A percentile compares a stretch with the other conserved stretches of the same genome.
Conservation (phyloP, 30 jellyfish, hydroid and myxozoan genomes). For the Aurelia sp. region DNA sequence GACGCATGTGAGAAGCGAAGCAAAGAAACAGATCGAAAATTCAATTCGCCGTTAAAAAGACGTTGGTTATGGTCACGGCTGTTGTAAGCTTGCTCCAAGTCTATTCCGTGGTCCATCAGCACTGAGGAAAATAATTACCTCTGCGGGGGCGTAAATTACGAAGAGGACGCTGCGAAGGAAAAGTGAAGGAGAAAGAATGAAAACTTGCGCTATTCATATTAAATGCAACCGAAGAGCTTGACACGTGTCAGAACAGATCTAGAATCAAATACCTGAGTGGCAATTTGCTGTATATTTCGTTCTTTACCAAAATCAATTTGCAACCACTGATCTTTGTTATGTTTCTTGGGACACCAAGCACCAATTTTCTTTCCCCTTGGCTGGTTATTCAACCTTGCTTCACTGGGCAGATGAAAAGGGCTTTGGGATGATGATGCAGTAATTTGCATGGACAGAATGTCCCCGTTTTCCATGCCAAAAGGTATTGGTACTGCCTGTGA, state of each 20-base stretch:
- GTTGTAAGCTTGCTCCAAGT: too few relatives aligned
- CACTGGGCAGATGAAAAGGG: conserved; percentile 4
- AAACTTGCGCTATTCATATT: too few relatives aligned
- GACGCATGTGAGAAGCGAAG: background rate
- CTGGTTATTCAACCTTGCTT: conserved; percentile 15
- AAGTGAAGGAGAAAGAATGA: too few relatives aligned
- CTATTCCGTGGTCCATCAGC: too few relatives aligned
- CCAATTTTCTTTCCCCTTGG: conserved; percentile 35
- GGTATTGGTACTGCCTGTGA: conserved; percentile 15
- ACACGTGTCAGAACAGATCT: too few relatives aligned
- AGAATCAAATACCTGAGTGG: background rate
- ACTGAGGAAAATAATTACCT: too few relatives aligned
- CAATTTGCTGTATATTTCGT: background rate
- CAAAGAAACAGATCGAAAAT: background rate
- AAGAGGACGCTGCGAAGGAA: too few relatives aligned
- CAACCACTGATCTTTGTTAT: conserved; percentile 33
- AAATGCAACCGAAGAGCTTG: too few relatives aligned
- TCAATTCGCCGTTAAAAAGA: background rate
- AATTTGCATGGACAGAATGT: conserved; percentile 54
- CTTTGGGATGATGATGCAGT: conserved; percentile 36
- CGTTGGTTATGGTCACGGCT: too few relatives aligned
- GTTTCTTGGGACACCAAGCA: conserved; percentile 67
- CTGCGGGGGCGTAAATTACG: too few relatives aligned
- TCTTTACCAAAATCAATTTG: conserved; percentile 83
- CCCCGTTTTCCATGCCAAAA: conserved; percentile 66